Evolutionary conservation across 2,113 vertebrate species (phyloP).

Genomic region (Lophochroa leadbeateri): DNA sequence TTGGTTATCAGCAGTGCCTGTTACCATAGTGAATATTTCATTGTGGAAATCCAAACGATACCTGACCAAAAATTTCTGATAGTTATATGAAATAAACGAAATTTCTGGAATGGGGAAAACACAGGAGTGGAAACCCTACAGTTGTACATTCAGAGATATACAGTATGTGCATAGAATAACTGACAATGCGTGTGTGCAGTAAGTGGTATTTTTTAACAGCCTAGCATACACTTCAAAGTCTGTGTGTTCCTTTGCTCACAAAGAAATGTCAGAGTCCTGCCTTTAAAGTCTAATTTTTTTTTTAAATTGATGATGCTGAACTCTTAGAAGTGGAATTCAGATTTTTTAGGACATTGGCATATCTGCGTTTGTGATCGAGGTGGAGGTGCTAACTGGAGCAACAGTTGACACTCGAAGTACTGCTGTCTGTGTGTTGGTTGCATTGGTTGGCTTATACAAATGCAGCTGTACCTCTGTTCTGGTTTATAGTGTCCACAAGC

Average conservation of each 20-base stretch:
- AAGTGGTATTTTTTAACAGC: not conserved
- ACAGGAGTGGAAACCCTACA: not conserved
- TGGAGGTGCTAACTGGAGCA: not conserved
- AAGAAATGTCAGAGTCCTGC: not conserved
- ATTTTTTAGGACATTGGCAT: not conserved
- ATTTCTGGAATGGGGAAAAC: not conserved
- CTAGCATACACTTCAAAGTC: not conserved
- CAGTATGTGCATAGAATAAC: not conserved
- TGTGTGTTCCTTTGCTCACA: not conserved
- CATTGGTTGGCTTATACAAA: not conserved
- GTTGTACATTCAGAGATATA: not conserved
- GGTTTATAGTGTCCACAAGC: not conserved
- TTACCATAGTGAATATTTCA: not conserved
- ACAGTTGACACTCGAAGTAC: not conserved
- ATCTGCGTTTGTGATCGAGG: conserved; percentile 1
- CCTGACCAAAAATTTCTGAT: not conserved
- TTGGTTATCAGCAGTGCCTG: not conserved
- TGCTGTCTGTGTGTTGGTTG: not conserved
- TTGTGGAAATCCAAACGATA: not conserved
- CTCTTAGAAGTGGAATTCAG: conserved; percentile 1
- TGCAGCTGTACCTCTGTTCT: not conserved
- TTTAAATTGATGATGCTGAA: not conserved
- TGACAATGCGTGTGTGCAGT: not conserved
- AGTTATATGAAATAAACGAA: not conserved
- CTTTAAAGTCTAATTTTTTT: not conserved